Base-by-base conservation (phyloP, 2,113 vertebrate genomes). In the Barbus barbus region DNA sequence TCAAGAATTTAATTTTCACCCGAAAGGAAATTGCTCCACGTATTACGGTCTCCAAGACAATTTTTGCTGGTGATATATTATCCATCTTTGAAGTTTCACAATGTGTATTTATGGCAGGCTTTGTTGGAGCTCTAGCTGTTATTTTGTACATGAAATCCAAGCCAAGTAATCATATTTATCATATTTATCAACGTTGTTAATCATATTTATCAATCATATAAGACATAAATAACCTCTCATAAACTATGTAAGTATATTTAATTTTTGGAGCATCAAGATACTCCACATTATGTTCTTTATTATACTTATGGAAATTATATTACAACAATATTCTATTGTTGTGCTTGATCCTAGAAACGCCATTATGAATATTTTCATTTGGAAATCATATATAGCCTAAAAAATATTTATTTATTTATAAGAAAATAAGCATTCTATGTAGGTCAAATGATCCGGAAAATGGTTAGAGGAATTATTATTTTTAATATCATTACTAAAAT, bases 1-100 rank as follows among this genome's bases (percentile, higher is more conserved):
- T 36, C 44, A 79, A 46, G 67, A 85, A 85, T 82, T 84, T 41
- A 20, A 84, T 84, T 84, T 87, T 76, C 46, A 77, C 56, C 38
- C 26, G 12, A 74, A 86, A 86, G 63, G 36, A 79, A 87, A 84
- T 84, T 75, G 69, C 46, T 84, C 77, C 76, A 71, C 48, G 20
- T 71, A 84, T 82, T 71, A 76, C n/a, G n/a, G 31, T 31, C 31
- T 85, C 79, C 44, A 51, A 82, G 72, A 65, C 41, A 81, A 75
- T 84, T 87, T 87, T 53, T 13, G 28, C 26, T 75, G n/a, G 9
- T 71, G 73, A 60, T 28, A 82, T 87, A n/a, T 83, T 87, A 74
- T 87, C 61, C 67, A 85, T 65, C n/a, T 63, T 77, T 80, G 46
- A 61, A 48, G 76, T 84, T 87, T 83, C 61, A 60, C 71, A 84